Conservation (phyloP, 2,888 invertebrate genomes). For the Cheilosia soror region DNA sequence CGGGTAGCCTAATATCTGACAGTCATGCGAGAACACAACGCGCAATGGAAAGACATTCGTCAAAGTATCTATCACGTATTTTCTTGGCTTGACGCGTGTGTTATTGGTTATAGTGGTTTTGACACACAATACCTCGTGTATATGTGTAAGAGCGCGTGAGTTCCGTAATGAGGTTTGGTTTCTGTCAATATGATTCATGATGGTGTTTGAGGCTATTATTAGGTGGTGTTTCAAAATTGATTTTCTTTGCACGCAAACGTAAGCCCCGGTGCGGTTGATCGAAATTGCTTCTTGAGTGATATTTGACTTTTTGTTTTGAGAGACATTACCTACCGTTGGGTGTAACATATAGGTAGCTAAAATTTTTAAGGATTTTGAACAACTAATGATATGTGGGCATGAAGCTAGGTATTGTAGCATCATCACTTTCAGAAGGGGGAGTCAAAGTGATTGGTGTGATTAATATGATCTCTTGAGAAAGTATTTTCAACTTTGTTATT, state of each 20-base stretch:
- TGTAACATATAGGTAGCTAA: neutral
- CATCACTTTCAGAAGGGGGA: neutral
- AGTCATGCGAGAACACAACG: conserved; percentile 62
- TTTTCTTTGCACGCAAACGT: conserved; percentile 51
- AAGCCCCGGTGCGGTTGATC: conserved; percentile 26
- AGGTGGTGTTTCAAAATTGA: conserved; percentile 56
- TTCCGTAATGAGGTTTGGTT: conserved; percentile 41
- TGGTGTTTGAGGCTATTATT: conserved; percentile 11
- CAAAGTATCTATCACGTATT: conserved; percentile 63
- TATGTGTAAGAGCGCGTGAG: conserved; percentile 40
- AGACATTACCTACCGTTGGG: neutral
- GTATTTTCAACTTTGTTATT: neutral
- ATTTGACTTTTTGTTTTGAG: neutral
- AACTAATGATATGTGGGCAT: too few species aligned
- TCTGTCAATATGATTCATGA: conserved; percentile 51
- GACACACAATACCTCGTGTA: conserved; percentile 31
- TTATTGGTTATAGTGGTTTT: conserved; percentile 50
- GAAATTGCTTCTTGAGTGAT: conserved; percentile 24
- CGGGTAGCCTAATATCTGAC: conserved; percentile 66
- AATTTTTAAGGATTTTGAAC: too few species aligned
- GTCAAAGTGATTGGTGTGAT: neutral
- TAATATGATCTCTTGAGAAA: too few species aligned
- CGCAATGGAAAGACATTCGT: conserved; percentile 63
- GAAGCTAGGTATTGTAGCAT: too few species aligned
- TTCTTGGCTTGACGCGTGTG: conserved; percentile 47